Percentiles rank a stretch among this genome's conserved stretches.
Conservation (phyloP, 2,888 invertebrate genomes). For the Thereva nobilitata region DNA sequence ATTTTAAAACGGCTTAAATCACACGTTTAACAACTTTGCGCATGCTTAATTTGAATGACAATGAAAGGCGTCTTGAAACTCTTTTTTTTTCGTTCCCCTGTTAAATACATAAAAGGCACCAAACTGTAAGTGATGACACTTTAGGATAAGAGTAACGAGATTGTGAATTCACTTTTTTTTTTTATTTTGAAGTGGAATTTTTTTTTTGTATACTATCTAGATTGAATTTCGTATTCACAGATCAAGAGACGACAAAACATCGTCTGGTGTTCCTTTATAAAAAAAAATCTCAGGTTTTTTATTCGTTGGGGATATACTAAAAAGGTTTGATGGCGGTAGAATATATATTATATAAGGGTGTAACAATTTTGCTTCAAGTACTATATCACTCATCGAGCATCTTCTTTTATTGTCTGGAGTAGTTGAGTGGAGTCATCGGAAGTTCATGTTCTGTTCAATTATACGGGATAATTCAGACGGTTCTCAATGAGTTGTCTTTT, state of each 20-base stretch:
- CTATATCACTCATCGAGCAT: too few relatives aligned
- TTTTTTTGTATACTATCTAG: background rate
- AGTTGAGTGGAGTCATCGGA: conserved; percentile 29
- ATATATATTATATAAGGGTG: conserved; percentile 13
- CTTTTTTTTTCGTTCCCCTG: background rate
- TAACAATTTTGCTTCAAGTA: conserved; percentile 8
- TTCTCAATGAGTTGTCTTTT: conserved; percentile 32
- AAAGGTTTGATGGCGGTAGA: background rate
- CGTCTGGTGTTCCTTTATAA: background rate
- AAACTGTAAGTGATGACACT: conserved; percentile 10
- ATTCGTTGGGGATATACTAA: conserved; percentile 2
- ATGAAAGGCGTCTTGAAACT: conserved; percentile 8
- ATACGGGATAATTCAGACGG: conserved; percentile 40
- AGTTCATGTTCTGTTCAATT: conserved; percentile 38
- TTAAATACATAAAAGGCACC: conserved; percentile 18
- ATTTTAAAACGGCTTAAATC: background rate
- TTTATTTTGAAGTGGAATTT: conserved; percentile 7
- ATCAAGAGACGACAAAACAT: too few relatives aligned
- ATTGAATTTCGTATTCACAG: too few relatives aligned
- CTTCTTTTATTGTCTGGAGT: conserved; percentile 13
- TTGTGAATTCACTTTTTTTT: conserved; percentile 21
- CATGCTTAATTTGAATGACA: conserved; percentile 33
- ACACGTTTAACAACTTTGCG: conserved; percentile 26
- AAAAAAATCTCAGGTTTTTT: background rate
- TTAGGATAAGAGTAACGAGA: conserved; percentile 21